Percentiles rank a stretch among this genome's conserved stretches.
These are phyloP conservation scores for Entomobrya multifasciata DNA, from an alignment of 2,888 invertebrate species.

Conservation along the genomic window DNA sequence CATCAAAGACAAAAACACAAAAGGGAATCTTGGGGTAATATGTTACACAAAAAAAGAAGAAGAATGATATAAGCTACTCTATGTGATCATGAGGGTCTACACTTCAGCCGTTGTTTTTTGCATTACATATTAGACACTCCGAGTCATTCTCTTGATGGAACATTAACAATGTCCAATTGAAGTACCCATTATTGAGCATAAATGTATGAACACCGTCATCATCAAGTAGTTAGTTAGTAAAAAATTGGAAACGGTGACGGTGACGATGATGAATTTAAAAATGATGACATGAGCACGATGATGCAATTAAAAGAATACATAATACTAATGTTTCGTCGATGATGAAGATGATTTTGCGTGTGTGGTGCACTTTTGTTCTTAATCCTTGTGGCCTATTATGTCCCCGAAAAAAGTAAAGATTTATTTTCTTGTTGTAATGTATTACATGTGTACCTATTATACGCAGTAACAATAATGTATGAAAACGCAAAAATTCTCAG, in stretches of 20 bases:
- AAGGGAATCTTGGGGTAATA: not conserved
- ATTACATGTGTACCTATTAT: not conserved
- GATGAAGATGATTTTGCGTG: not conserved
- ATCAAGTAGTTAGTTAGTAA: too few species aligned
- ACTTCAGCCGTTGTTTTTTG: constrained; percentile 6
- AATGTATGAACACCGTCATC: too few species aligned
- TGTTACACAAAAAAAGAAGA: not conserved
- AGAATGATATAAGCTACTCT: not conserved
- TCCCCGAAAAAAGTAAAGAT: not conserved
- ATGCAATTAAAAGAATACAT: constrained; percentile 42
- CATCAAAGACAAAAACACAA: constrained; percentile 21
- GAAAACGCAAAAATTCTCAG: not conserved
- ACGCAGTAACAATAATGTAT: constrained; percentile 19
- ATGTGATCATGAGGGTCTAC: not conserved
- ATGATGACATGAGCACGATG: constrained; percentile 50
- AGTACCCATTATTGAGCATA: constrained; percentile 5
- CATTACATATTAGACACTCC: constrained; percentile 1
- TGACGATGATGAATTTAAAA: constrained; percentile 43
- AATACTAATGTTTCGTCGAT: not conserved
- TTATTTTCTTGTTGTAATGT: constrained; percentile 12
- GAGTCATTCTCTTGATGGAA: not conserved
- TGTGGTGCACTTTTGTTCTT: not conserved
- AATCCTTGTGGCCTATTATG: not conserved
- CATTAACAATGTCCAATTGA: not conserved
- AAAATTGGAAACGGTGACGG: constrained; percentile 21